These are phyloP conservation scores for Sebastes aleutianus DNA, from an alignment of 2,797 vertebrate genomes.

Conservation along the genomic window DNA sequence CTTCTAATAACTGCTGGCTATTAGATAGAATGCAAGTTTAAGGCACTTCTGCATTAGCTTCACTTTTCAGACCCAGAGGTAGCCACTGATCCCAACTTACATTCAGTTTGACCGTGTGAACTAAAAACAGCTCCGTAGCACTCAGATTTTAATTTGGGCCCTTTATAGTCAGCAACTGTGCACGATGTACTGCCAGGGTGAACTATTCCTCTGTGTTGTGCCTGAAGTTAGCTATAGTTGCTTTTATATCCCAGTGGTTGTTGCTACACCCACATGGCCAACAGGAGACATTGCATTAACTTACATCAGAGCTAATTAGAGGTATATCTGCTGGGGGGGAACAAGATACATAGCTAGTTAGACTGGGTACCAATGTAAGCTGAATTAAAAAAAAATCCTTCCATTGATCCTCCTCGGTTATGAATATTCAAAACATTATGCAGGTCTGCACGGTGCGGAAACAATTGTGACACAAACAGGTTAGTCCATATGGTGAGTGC, in stretches of 20 bases:
- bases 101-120: neutral
- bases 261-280: conserved; percentile 12
- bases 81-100: neutral
- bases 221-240: conserved; percentile 1
- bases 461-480: conserved; percentile 16
- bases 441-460: neutral
- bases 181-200: neutral
- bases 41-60: neutral
- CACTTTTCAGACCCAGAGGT: neutral
- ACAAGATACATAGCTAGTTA: neutral
- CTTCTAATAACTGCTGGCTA: too few relatives aligned
- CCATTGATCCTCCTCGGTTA: neutral
- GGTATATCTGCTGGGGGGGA: conserved; percentile 20
- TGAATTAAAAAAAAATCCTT: conserved; percentile 3
- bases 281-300: conserved; percentile 39
- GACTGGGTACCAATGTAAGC: neutral
- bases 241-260: conserved; percentile 25
- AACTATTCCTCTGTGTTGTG: conserved; percentile 4
- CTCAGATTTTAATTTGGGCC: neutral
- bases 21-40: neutral
- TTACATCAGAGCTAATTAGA: conserved; percentile 49
- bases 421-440: neutral
- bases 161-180: conserved; percentile 8
- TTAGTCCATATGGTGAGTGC: conserved; percentile 51
- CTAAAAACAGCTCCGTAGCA: neutral